These are phyloP conservation scores for Lycocorax pyrrhopterus DNA, from an alignment of 2,113 vertebrate genomes.

Conservation along the genomic window DNA sequence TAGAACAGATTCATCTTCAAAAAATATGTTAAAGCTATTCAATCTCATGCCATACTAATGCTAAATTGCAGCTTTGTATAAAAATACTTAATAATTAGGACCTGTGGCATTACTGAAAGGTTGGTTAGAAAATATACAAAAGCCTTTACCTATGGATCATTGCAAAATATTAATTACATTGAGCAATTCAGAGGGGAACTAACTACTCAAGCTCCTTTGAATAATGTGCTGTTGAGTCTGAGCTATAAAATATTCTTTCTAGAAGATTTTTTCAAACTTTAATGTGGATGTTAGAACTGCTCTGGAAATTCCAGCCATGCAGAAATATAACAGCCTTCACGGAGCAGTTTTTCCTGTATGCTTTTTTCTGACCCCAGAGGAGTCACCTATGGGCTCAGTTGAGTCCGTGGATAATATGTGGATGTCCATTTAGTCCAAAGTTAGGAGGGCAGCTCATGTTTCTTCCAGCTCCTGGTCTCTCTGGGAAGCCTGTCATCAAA, in stretches of 20 bases:
- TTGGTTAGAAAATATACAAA: background rate
- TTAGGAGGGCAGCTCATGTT: background rate
- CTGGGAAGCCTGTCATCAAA: background rate
- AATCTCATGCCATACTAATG: background rate
- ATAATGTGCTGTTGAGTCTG: background rate
- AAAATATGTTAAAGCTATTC: background rate
- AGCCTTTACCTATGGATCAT: background rate
- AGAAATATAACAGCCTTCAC: background rate
- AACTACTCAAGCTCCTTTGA: background rate
- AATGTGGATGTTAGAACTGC: background rate
- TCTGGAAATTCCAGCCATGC: background rate
- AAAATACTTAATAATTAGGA: background rate
- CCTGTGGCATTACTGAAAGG: background rate
- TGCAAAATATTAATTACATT: background rate
- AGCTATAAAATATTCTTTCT: background rate
- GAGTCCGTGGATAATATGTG: background rate
- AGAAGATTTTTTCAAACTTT: background rate
- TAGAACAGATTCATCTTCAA: background rate
- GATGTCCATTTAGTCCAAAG: background rate
- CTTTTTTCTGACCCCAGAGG: background rate
- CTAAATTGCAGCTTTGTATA: background rate
- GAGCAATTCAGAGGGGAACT: background rate
- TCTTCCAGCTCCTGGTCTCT: background rate
- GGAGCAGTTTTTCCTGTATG: fast-evolving
- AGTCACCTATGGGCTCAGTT: background rate